Evolutionary conservation across 1,140 invertebrate genomes (phyloP), one percentile per base, ranked within the genome.

Genomic region (Planococcus citri): DNA sequence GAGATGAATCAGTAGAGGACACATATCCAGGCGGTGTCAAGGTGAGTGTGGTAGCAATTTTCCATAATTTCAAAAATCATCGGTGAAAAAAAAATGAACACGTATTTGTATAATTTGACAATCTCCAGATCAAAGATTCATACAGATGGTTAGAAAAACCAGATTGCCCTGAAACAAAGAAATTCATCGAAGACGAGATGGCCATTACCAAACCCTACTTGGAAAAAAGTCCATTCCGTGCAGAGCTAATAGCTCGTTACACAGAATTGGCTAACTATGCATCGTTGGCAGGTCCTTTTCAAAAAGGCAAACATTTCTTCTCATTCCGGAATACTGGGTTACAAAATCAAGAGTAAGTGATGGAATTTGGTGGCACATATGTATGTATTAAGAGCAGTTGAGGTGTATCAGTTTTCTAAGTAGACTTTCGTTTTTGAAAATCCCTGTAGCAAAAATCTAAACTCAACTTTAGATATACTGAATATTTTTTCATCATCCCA

Each of bases 91-190:
- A n/a, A n/a, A n/a, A n/a, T n/a, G n/a, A n/a, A n/a, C n/a, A n/a
- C n/a, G n/a, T n/a, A n/a, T n/a, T n/a, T n/a, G n/a, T n/a, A n/a
- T n/a, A n/a, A n/a, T n/a, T 68, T 33, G 17, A n/a, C n/a, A n/a
- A n/a, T n/a, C n/a, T n/a, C n/a, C 20, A 96, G 92, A 83, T 98
- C 71, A 71, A 78, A 72, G 96, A 99, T 81, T 92, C 94, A 0
- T 99, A 98, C 78, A 86, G 95, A 61, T 98, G 94, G 94, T 78
- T 99, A 24, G 97, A 99, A 81, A 90, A 98, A 81, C 94, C 95
- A 0, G 92, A 98, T 77, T 83, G 88, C 0, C 84, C 88, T 72
- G 94, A 98, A 80, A 97, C 95, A 0, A 90, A 94, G 79, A 81
- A 85, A 57, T 99, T 94, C 83, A 91, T 98, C 33, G 87, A 95